phyloP scores from a whole-genome alignment of 1,140 invertebrate genomes.

The Brachionus paranguensis region DNA sequence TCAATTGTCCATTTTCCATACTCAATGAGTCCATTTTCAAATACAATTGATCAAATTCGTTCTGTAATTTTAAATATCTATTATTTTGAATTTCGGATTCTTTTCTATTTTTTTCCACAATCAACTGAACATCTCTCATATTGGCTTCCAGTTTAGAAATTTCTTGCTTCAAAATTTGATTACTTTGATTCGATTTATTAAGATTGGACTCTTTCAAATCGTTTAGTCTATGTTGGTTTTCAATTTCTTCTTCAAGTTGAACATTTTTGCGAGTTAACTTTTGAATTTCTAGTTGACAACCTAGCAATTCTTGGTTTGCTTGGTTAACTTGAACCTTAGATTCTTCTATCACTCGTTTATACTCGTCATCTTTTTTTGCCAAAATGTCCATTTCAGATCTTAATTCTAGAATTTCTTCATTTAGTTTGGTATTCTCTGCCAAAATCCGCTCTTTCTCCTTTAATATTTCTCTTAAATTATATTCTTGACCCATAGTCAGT shows the following conservation, averaged over 20 bases:
- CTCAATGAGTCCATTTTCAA: slow-evolving; percentile 49
- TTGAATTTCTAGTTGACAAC: slow-evolving; percentile 49
- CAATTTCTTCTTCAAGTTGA: slow-evolving; percentile 55
- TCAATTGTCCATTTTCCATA: slow-evolving; percentile 50
- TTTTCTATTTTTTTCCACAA: slow-evolving; percentile 50
- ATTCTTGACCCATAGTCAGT: slow-evolving; percentile 44
- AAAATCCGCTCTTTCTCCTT: slow-evolving; percentile 53
- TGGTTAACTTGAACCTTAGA: slow-evolving; percentile 12
- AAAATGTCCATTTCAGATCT: slow-evolving; percentile 45
- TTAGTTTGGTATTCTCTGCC: slow-evolving; percentile 50
- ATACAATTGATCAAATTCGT: slow-evolving; percentile 52
- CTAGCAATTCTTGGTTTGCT: slow-evolving; percentile 13
- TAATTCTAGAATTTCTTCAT: slow-evolving; percentile 49
- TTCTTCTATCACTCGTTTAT: slow-evolving; percentile 42
- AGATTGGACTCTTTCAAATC: slow-evolving; percentile 50
- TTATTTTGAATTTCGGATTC: slow-evolving; percentile 51
- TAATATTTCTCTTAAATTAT: slow-evolving; percentile 53
- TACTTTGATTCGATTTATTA: slow-evolving; percentile 47
- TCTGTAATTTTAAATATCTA: slow-evolving; percentile 50
- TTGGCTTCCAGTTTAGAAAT: slow-evolving; percentile 49
- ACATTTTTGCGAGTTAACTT: slow-evolving; percentile 52
- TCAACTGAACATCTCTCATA: slow-evolving; percentile 49
- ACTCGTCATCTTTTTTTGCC: slow-evolving; percentile 42
- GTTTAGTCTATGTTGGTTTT: slow-evolving; percentile 50
- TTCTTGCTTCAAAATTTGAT: slow-evolving; percentile 50